Percentiles rank a stretch among this genome's conserved stretches.
Evolutionary conservation across 1,140 invertebrate genomes (phyloP).

Genomic region (Drosophila ironensis): DNA sequence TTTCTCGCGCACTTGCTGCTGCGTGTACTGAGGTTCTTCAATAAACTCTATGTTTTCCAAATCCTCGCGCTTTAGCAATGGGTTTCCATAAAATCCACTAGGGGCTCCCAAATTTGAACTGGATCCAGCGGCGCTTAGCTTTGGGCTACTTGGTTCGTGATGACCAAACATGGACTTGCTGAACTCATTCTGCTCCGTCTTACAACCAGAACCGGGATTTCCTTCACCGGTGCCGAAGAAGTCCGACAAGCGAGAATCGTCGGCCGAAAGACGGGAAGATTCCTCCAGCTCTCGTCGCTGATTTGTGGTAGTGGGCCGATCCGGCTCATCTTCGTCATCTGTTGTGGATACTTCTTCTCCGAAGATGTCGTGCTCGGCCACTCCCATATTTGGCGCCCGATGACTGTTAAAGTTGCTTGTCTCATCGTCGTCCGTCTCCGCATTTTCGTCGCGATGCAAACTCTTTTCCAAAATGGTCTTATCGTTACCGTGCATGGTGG

Average conservation of each 20-base stretch:
- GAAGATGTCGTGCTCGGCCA: constrained; percentile 92
- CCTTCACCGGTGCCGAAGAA: constrained; percentile 81
- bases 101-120: constrained; percentile 73
- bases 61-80: constrained; percentile 60
- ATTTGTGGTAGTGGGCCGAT: constrained; percentile 83
- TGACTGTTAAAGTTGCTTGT: constrained; percentile 64
- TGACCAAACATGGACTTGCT: constrained; percentile 67
- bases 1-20: constrained; percentile 83
- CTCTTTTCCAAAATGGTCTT: constrained; percentile 56
- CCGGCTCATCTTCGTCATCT: constrained; percentile 87
- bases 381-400: constrained; percentile 62
- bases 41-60: constrained; percentile 69
- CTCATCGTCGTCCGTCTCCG: constrained; percentile 77
- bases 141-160: constrained; percentile 57
- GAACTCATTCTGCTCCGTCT: constrained; percentile 69
- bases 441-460: constrained; percentile 75
- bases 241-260: constrained; percentile 89
- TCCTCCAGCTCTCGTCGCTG: constrained; percentile 88
- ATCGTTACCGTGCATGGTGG: constrained; percentile 48
- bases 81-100: constrained; percentile 63
- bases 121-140: constrained; percentile 59
- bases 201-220: constrained; percentile 17
- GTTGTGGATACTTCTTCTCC: constrained; percentile 93
- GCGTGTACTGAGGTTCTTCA: constrained; percentile 59
- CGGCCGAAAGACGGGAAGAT: constrained; percentile 88